Evolutionary conservation across 2,888 invertebrate genomes (phyloP), one percentile per base, ranked within the genome.

Genomic region (Glyphotaelius pellucidus): DNA sequence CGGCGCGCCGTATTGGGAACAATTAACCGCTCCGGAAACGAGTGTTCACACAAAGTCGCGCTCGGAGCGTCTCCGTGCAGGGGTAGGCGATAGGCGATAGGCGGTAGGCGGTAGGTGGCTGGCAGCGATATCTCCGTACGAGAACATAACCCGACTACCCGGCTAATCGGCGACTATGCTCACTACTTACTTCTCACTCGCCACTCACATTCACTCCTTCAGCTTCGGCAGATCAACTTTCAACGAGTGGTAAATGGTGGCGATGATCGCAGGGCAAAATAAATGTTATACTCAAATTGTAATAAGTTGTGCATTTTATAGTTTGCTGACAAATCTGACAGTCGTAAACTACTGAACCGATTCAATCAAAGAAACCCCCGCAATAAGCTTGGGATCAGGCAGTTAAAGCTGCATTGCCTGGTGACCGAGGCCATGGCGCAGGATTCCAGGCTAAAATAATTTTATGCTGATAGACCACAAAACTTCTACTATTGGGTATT

Each of bases 11-110:
- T 87, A 91, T 90, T 91, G 91, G 92, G 92, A 89, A 90, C 92
- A 92, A 92, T 91, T 92, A 92, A 91, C 91, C 90, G 90, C 91
- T 83, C 90, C 90, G 92, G 92, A 87, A 89, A 91, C 92, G 92
- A 90, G 90, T 89, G 91, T 88, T 90, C 90, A 89, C 90, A 90
- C 89, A 90, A 92, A 92, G 90, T 92, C 91, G 87, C 67, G 67
- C 67, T 67, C 25, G 5, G 67, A 67, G 67, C 67, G 67, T 67
- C 67, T 67, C 67, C 67, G 25, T 9, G 92, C 84, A 30, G 30
- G 80, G 52, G 35, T 67, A 35, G 84, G 90, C 31, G 81, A 52
- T 30, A 31, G 88, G 88, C 88, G 38, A 42, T 47, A 47, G 47
- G 90, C 31, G 81, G n/a, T 30, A 31, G 88, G 88, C 88, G 38